These are phyloP conservation scores for Phytoseiulus persimilis DNA, from an alignment of 2,888 invertebrate genomes.

Conservation along the genomic window DNA sequence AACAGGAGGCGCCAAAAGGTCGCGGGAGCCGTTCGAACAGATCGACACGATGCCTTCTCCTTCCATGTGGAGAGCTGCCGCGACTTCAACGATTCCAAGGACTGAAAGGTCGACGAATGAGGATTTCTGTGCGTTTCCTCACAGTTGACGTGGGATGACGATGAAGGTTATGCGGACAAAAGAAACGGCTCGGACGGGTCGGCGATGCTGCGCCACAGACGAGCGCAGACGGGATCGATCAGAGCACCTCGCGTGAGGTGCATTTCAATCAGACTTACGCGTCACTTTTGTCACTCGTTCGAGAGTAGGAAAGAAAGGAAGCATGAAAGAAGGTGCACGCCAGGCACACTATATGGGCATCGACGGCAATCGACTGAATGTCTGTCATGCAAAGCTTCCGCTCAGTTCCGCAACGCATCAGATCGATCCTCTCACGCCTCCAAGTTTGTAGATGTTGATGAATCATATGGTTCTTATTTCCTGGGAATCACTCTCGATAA, in stretches of 20 bases:
- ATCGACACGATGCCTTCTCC: background rate
- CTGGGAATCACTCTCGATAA: no score
- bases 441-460: no score
- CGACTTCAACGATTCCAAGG: background rate
- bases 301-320: background rate
- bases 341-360: background rate
- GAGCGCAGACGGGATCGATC: background rate
- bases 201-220: background rate
- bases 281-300: background rate
- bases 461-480: no score
- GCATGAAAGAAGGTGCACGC: background rate
- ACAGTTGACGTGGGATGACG: no score
- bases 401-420: no score
- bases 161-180: background rate
- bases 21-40: no score
- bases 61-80: background rate
- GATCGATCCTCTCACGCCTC: no score
- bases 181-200: background rate
- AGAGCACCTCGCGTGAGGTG: background rate
- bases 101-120: background rate
- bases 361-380: background rate
- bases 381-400: background rate
- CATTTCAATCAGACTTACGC: background rate
- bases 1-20: no score
- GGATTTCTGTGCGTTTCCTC: background rate